Base-by-base conservation (phyloP, 2,888 invertebrate species). In the Drosophila setosimentum region DNA sequence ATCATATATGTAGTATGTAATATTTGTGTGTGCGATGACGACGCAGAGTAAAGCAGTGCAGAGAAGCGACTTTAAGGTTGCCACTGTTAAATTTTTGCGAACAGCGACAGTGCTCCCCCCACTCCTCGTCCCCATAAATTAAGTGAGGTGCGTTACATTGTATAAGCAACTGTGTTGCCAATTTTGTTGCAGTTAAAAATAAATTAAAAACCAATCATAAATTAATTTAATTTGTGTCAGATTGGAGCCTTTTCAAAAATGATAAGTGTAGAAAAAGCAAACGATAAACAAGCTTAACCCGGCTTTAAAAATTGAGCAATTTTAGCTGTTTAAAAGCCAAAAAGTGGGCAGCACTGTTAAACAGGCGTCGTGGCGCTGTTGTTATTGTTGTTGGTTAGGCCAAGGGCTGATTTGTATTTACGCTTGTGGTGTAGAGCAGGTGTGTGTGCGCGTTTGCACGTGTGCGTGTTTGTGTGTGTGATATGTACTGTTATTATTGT, bases 331-430 rank as follows among this genome's bases (percentile, higher is more conserved):
- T 64, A 64, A 57, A 7, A 27, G 53, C 53, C 48, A 35, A 76
- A 72, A 72, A 27, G 0, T 33, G 42, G 45, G 35, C 73, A 78
- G 29, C 78, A 82, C 57, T 65, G 75, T 55, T 59, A 53, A 67
- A 61, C 71, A 49, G 73, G 71, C 73, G 71, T 80, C 85, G 87
- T 85, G 87, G 81, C 83, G 83, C 35, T 80, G 79, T 71, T 74
- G 76, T 76, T 49, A 16, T 49, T 75, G n/a, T 30, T 29, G 58
- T 69, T 80, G 73, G 45, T 65, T 73, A 61, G 21, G 51, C 68
- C 42, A 90, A 86, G 77, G 90, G 85, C 90, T 79, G 90, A 68
- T 82, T 78, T 57, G 65, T 73, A 73, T 67, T 74, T 67, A 64
- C 64, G n/a, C 57, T 63, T 62, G 40, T 58, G 60, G 67, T 24